Evolutionary conservation across 2,797 vertebrate genomes (phyloP), one percentile per base, ranked within the genome.

Genomic region (Sphenodon punctatus): DNA sequence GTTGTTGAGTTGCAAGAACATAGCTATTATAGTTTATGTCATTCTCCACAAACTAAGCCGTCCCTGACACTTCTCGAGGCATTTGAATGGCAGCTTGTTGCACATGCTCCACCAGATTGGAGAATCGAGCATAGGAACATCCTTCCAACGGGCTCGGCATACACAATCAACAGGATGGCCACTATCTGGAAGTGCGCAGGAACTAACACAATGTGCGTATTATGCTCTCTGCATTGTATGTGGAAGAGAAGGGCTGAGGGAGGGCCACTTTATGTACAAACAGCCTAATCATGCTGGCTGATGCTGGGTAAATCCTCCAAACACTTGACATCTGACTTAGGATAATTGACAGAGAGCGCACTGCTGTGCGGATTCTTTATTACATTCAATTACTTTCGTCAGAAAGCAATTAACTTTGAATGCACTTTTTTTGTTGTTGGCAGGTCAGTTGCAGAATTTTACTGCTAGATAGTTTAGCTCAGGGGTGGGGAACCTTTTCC

Each of bases 391-490:
- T 84, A 43, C 81, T 82, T 84, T 16, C 55, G 73, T 34, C 51
- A 80, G 84, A 86, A 65, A 72, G 69, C 66, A 80, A 78, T 87
- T 86, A 79, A 51, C 55, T 67, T n/a, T n/a, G n/a, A n/a, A n/a
- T n/a, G n/a, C n/a, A n/a, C n/a, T n/a, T n/a, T n/a, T n/a, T n/a
- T n/a, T n/a, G n/a, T n/a, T n/a, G n/a, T 80, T 72, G n/a, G 61
- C 14, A 63, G 17, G 56, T 51, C 80, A 67, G 17, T 68, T 51
- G 55, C 61, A 58, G 42, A 46, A 67, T 46, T 78, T 43, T 17
- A 8, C 30, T 11, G 32, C n/a, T 64, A 3, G 59, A 48, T 65
- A 68, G 36, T 82, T 38, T 64, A 70, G 41, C 63, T 67, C 3
- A 3, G 72, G 86, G 23, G 32, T 66, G 49, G 42, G 38, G 2